Percentiles rank a stretch among this genome's conserved stretches.
These are phyloP conservation scores for Pterostichus niger DNA, from an alignment of 2,888 invertebrate genomes.

Conservation along the genomic window DNA sequence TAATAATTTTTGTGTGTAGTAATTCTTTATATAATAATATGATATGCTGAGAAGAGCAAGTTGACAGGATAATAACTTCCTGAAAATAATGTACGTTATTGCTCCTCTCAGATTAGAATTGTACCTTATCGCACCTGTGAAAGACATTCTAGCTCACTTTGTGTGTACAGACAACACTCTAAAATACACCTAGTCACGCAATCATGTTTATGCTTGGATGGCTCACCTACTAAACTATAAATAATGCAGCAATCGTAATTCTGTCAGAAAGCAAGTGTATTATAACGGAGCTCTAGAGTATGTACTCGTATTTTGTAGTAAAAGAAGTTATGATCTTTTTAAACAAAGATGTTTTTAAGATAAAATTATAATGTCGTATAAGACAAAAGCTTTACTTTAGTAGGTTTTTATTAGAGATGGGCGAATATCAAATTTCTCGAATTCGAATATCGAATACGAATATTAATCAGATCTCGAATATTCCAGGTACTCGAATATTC, in stretches of 20 bases:
- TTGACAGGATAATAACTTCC: conserved; percentile 53
- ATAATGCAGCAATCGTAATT: conserved; percentile 50
- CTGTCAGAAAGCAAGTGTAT: conserved; percentile 34
- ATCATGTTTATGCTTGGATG: conserved; percentile 44
- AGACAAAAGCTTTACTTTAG: not conserved
- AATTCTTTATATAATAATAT: not conserved
- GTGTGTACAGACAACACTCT: conserved; percentile 22
- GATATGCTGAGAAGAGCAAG: not conserved
- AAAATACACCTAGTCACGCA: conserved; percentile 62
- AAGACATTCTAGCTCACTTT: conserved; percentile 45
- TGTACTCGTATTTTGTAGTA: conserved; percentile 14
- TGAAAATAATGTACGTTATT: conserved; percentile 16
- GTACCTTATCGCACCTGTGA: conserved; percentile 51
- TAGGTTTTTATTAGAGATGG: too few species aligned
- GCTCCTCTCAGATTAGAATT: conserved; percentile 28
- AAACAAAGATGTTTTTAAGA: conserved; percentile 21
- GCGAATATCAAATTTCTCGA: too few species aligned
- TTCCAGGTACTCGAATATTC: too few species aligned
- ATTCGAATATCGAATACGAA: too few species aligned
- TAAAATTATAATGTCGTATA: not conserved
- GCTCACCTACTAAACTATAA: conserved; percentile 59
- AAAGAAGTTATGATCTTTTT: conserved; percentile 8
- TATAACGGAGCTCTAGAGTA: conserved; percentile 26
- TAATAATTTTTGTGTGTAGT: conserved; percentile 6
- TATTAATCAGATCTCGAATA: too few species aligned